Percentiles rank a stretch among this genome's conserved stretches.
Conservation (phyloP, 2,888 invertebrate species). For the Petrolisthes manimaculis region DNA sequence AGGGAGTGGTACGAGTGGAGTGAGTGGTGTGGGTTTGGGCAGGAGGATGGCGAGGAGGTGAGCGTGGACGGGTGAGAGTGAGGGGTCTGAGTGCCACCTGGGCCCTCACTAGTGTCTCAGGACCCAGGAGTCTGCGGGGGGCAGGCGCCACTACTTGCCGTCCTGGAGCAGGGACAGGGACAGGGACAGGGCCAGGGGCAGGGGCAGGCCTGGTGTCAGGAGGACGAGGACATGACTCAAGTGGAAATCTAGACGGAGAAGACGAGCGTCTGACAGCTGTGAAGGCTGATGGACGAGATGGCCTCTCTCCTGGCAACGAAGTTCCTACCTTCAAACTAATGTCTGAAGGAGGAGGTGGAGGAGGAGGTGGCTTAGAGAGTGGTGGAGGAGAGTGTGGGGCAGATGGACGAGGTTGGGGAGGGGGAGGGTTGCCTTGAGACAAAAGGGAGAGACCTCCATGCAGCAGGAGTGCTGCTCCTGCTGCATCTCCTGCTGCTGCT, state of each 20-base stretch:
- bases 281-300: constrained; percentile 43
- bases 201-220: constrained; percentile 13
- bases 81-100: constrained; percentile 60
- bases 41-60: neutral
- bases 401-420: constrained; percentile 9
- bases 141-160: constrained; percentile 43
- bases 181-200: neutral
- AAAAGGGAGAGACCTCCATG: constrained; percentile 60
- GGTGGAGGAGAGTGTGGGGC: constrained; percentile 33
- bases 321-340: constrained; percentile 52
- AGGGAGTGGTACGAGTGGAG: neutral
- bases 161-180: neutral
- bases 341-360: constrained; percentile 28
- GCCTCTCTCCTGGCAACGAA: constrained; percentile 50
- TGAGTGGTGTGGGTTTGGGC: neutral
- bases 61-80: constrained; percentile 17
- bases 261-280: constrained; percentile 40
- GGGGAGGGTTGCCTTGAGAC: constrained; percentile 26
- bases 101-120: constrained; percentile 52
- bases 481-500: constrained; percentile 59
- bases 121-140: constrained; percentile 21
- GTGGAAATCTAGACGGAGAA: constrained; percentile 37
- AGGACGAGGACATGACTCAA: constrained; percentile 25
- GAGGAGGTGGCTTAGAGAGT: constrained; percentile 16
- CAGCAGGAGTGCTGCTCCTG: constrained; percentile 53